Evolutionary conservation across 2,113 vertebrate genomes (phyloP), one percentile per base, ranked within the genome.

Genomic region (Melanostigma gelatinosum): DNA sequence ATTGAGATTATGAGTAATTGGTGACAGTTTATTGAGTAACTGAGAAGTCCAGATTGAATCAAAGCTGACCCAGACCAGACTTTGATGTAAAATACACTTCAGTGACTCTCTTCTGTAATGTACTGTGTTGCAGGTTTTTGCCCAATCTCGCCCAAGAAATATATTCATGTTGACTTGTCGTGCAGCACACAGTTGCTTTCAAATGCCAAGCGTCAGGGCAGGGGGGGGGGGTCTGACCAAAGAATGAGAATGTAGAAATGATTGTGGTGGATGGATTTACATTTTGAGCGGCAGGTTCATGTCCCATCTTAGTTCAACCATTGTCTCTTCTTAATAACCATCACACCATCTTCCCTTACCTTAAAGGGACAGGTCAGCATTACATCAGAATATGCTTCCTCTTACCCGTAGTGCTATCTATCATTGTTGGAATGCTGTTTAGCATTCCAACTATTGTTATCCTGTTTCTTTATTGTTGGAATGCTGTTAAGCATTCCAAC

Each of bases 11-110:
- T 38, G 57, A 29, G 57, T 79, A 38, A 72, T 58, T 63, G 61
- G 24, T 62, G 70, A 64, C n/a, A 32, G 34, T 68, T 70, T 63
- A 73, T 67, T 74, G 68, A 80, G 36, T 5, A 27, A 75, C 36
- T 29, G 76, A 75, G 54, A 63, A 77, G 75, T 57, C n/a, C 29
- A 78, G 50, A 72, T 44, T 57, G 16, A 12, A 77, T 60, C 65
- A 38, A 79, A 72, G 38, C 20, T 69, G 6, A 42, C 24, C 4
- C 55, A 18, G 16, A 36, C 27, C 15, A 60, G 6, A 32, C 38
- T n/a, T 63, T 46, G 12, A 57, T 42, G 18, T 10, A 64, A 38
- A 65, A 68, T 22, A 29, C 20, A 32, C 24, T 68, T 15, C 2
- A 57, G 36, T 74, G 46, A 69, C 50, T 69, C n/a, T 34, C 3